Percentiles rank a stretch among this genome's conserved stretches.
Conservation (phyloP, 2,888 invertebrate species). For the Lucinisca nassula region DNA sequence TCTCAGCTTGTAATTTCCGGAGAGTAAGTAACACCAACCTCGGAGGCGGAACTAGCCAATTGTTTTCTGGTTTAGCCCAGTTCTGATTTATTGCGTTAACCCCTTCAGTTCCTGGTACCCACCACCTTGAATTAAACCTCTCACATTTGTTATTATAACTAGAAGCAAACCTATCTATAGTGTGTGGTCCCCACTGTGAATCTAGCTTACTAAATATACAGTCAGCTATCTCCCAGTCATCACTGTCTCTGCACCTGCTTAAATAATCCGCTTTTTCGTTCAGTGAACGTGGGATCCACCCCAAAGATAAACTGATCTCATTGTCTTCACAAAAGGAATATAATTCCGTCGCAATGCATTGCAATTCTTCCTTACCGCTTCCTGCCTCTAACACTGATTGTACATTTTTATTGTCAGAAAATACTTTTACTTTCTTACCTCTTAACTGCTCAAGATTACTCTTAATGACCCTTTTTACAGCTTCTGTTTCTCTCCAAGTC, state of each 20-base stretch:
- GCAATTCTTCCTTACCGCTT: not conserved
- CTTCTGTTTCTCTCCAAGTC: not conserved
- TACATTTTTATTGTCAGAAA: not conserved
- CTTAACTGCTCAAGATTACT: not conserved
- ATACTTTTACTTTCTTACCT: not conserved
- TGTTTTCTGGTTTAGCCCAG: not conserved
- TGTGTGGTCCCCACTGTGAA: not conserved
- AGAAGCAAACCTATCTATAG: not conserved
- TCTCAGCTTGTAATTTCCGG: not conserved
- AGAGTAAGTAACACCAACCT: not conserved
- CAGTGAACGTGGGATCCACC: not conserved
- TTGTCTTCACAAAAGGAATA: not conserved
- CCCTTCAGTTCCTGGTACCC: not conserved
- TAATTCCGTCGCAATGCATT: not conserved
- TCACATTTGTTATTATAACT: not conserved
- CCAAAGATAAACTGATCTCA: not conserved
- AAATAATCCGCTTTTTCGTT: not conserved
- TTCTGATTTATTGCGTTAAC: not conserved
- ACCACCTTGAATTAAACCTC: not conserved
- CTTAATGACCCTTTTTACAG: not conserved
- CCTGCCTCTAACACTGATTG: not conserved
- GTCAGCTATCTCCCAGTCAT: not conserved
- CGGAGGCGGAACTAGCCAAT: slow-evolving; percentile 7
- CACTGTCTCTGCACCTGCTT: not conserved
- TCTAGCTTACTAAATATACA: not conserved